These are phyloP conservation scores for Champsocephalus gunnari DNA, from an alignment of 2,797 vertebrate species.

Conservation along the genomic window DNA sequence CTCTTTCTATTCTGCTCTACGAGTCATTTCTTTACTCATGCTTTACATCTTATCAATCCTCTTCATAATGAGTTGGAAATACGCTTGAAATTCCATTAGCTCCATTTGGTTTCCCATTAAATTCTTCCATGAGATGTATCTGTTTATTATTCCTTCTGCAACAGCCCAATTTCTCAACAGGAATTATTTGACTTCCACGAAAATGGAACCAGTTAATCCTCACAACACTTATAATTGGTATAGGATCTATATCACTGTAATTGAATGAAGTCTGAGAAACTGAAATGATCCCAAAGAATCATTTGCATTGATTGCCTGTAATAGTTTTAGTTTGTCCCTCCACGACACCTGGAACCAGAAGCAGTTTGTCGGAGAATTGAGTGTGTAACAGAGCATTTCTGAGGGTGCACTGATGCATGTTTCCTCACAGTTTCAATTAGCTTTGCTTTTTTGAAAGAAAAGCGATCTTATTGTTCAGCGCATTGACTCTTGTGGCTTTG, in stretches of 20 bases:
- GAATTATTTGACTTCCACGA: constrained; percentile 19
- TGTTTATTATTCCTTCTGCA: constrained; percentile 1
- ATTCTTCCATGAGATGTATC: not conserved
- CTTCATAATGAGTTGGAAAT: not conserved
- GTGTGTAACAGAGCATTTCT: constrained; percentile 37
- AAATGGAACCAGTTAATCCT: constrained; percentile 19
- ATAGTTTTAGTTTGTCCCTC: constrained; percentile 38
- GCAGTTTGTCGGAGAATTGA: constrained; percentile 32
- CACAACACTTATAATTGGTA: constrained; percentile 6
- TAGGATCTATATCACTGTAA: not conserved
- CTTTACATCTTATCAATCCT: not conserved
- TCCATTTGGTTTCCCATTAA: not conserved
- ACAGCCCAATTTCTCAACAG: constrained; percentile 3
- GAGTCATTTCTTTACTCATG: not conserved
- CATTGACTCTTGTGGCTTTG: constrained; percentile 22
- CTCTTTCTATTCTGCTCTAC: not conserved
- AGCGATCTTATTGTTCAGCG: constrained; percentile 22
- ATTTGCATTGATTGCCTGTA: constrained; percentile 37
- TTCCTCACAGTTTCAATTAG: constrained; percentile 44
- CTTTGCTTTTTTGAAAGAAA: constrained; percentile 30
- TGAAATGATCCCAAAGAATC: constrained; percentile 35
- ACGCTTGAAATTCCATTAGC: constrained; percentile 1
- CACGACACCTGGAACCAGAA: constrained; percentile 15
- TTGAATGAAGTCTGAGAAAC: constrained; percentile 8
- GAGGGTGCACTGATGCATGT: constrained; percentile 29